Evolutionary conservation across 2,888 invertebrate species (phyloP), one percentile per base, ranked within the genome.

Genomic region (Drosophila borealis): DNA sequence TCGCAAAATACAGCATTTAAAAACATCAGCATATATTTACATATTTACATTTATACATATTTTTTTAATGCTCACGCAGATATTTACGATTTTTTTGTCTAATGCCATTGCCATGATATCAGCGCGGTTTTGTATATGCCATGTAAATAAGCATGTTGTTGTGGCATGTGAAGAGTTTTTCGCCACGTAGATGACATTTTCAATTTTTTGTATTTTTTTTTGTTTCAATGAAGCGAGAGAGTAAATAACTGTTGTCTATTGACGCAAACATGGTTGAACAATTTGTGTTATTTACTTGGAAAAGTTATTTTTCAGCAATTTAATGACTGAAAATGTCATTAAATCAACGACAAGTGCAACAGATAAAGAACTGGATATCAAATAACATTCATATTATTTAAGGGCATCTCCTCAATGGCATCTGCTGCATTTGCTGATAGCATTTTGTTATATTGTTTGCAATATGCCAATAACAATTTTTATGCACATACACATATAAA

Each of bases 261-360:
- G 81, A 84, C 59, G 84, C 62, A 66, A 59, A 76, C 67, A 70
- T 61, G 59, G 54, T 72, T 72, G 61, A 46, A 54, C 50, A 62
- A 41, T 64, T 65, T 59, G 46, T 61, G 48, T 37, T 54, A 44
- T 37, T 54, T 61, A 41, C 44, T 53, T 66, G 39, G 46, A 29
- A 25, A 51, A 44, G 19, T 53, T 66, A 61, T 56, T 59, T 68
- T 54, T 42, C 21, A 37, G 50, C 63, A 55, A 55, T 76, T 73
- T 74, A 70, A 81, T 84, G 81, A 67, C 73, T 73, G 66, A 42
- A 84, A 84, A 75, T 73, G 84, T 65, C 75, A 76, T 73, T 76
- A 68, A 76, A 60, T 71, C 75, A 75, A 60, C 66, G 39, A 39
- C 45, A 62, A 64, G 49, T 50, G 63, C 50, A 53, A 36, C 60